Conservation (phyloP, 2,113 vertebrate species). For the Onychorhynchus coronatus region DNA sequence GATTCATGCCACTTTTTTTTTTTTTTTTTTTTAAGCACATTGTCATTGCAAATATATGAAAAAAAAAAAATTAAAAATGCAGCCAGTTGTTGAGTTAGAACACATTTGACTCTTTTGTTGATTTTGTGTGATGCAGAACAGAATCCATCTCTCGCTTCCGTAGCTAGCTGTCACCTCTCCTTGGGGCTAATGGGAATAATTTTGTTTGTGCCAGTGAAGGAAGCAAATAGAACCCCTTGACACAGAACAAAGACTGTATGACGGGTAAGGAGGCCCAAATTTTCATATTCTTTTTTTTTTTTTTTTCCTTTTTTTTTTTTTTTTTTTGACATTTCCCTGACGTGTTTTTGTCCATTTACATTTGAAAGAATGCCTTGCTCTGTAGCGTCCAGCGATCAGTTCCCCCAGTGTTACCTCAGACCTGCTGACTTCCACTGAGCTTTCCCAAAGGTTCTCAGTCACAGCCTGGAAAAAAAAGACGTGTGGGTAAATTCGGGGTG, state of each 20-base stretch:
- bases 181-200: slow-evolving; percentile 56
- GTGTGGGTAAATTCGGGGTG: not conserved
- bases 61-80: not conserved
- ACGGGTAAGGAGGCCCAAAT: slow-evolving; percentile 57
- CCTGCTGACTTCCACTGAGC: not conserved
- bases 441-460: not conserved
- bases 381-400: not conserved
- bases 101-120: slow-evolving; percentile 52
- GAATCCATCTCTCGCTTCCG: slow-evolving; percentile 38
- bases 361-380: slow-evolving; percentile 4
- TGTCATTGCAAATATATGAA: not conserved
- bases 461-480: not conserved
- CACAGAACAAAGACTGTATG: slow-evolving; percentile 50
- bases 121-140: slow-evolving; percentile 63
- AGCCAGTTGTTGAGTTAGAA: slow-evolving; percentile 3
- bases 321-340: not conserved
- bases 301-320: not conserved
- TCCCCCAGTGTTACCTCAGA: not conserved
- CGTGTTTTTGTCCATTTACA: not conserved
- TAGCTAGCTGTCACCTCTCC: slow-evolving; percentile 61
- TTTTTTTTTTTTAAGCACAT: not conserved
- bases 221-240: slow-evolving; percentile 55
- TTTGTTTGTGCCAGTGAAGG: slow-evolving; percentile 63
- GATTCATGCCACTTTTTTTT: not conserved
- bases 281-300: not conserved